Percentiles rank a stretch among this genome's conserved stretches.
Conservation (phyloP, 2,113 vertebrate species). For the Oncorhynchus tshawytscha region DNA sequence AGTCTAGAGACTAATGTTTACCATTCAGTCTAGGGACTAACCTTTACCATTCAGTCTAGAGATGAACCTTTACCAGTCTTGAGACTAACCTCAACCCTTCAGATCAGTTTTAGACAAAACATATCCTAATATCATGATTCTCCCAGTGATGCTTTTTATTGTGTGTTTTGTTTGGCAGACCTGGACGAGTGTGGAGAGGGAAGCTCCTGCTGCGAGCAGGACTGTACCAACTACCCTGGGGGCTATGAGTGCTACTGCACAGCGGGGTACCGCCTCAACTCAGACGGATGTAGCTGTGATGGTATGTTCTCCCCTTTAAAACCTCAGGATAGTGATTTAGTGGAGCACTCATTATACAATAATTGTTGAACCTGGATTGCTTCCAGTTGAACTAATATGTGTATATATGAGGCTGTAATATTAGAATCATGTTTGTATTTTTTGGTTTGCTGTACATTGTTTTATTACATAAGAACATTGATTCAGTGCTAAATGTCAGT, state of each 20-base stretch:
- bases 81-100: no score
- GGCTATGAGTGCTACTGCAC: constrained; percentile 92
- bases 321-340: neutral
- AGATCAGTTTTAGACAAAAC: neutral
- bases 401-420: neutral
- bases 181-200: constrained; percentile 79
- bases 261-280: constrained; percentile 80
- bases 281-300: constrained; percentile 85
- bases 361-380: constrained; percentile 8
- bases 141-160: neutral
- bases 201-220: constrained; percentile 86
- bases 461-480: no score
- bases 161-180: constrained; percentile 72
- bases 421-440: neutral
- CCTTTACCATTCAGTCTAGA: no score
- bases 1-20: no score
- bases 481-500: constrained; percentile 6
- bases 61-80: no score
- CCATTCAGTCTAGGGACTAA: no score
- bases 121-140: neutral
- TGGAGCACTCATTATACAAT: neutral
- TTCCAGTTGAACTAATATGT: constrained; percentile 1
- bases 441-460: neutral
- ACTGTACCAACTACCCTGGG: constrained; percentile 89
- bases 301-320: constrained; percentile 65